Evolutionary conservation across 2,797 vertebrate species (phyloP), one percentile per base, ranked within the genome.

Genomic region (Zalophus californianus): DNA sequence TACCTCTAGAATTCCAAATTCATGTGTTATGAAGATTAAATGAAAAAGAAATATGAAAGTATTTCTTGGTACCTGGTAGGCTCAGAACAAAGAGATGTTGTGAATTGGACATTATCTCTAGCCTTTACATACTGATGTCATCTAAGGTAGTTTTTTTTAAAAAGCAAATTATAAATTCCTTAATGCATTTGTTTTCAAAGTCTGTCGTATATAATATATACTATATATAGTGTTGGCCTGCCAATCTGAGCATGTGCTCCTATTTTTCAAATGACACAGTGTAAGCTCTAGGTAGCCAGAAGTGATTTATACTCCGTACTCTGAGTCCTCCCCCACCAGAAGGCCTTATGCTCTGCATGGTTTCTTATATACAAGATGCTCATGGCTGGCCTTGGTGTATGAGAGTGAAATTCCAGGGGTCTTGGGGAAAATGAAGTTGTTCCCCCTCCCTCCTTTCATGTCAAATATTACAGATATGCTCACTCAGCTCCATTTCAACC

Each of bases 171-270:
- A 62, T 70, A 66, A 95, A 3, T 72, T 90, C 25, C 20, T 16
- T 48, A 79, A 32, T 62, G 32, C 35, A 64, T 86, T 92, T 77
- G 68, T 87, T 91, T 84, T 83, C 72, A 87, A 91, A 83, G 68
- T 10, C 29, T 75, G 7, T 48, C 32, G 25, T 23, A 32, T 48
- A 4, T 18, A 54, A 70, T 21, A 23, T 73, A 44, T 27, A 27
- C 5, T 32, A 10, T 70, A n/a, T 15, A 58, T 27, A 35, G 29
- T 32, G 50, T 21, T 82, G 73, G 27, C 73, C 38, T 78, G 23
- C 38, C 21, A 54, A 44, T 58, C 35, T 48, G 54, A 78, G 44
- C 35, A 12, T 66, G 12, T 64, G 29, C 83, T 92, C 90, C 38
- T 85, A 56, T 62, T 78, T 94, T 68, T 91, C 86, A 83, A 29